Evolutionary conservation across 53 echinoderm and acorn worm species (phyloP).

Genomic region (Henricia sp.): DNA sequence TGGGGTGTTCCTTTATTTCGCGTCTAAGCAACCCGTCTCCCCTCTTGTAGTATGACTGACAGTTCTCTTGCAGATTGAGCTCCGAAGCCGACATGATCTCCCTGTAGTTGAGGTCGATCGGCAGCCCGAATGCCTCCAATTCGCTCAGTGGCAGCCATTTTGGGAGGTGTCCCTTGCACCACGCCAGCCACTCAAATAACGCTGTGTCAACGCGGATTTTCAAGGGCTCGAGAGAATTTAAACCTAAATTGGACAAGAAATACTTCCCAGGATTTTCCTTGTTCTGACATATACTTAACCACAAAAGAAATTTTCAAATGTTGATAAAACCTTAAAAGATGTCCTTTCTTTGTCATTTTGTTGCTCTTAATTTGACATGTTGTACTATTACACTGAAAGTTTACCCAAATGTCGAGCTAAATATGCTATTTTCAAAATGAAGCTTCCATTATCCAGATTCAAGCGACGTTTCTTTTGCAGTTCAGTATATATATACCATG

Average conservation of each 20-base stretch:
- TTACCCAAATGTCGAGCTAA: no score
- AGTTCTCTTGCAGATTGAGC: slow-evolving; percentile 87
- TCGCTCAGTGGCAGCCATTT: slow-evolving; percentile 91
- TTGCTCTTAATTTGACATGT: no score
- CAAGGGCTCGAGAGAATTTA: slow-evolving; percentile 69
- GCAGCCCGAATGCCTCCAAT: slow-evolving; percentile 73
- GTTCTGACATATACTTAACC: no score
- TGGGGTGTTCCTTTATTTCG: slow-evolving; percentile 82
- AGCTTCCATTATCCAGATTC: no score
- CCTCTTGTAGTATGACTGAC: slow-evolving; percentile 93
- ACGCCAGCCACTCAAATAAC: slow-evolving; percentile 97
- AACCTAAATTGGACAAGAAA: no score
- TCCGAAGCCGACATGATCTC: slow-evolving; percentile 72
- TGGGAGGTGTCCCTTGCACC: slow-evolving; percentile 84
- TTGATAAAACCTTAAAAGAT: no score
- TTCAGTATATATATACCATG: no score
- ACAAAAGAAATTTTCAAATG: no score
- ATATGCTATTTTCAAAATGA: no score
- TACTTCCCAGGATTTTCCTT: no score
- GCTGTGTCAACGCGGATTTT: slow-evolving; percentile 85
- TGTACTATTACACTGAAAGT: no score
- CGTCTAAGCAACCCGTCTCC: slow-evolving; percentile 77
- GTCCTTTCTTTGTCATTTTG: background rate
- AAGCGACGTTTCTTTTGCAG: no score
- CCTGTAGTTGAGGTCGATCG: slow-evolving; percentile 76